Base-by-base conservation (phyloP, 1,140 invertebrate species). In the Drosophila athabasca region DNA sequence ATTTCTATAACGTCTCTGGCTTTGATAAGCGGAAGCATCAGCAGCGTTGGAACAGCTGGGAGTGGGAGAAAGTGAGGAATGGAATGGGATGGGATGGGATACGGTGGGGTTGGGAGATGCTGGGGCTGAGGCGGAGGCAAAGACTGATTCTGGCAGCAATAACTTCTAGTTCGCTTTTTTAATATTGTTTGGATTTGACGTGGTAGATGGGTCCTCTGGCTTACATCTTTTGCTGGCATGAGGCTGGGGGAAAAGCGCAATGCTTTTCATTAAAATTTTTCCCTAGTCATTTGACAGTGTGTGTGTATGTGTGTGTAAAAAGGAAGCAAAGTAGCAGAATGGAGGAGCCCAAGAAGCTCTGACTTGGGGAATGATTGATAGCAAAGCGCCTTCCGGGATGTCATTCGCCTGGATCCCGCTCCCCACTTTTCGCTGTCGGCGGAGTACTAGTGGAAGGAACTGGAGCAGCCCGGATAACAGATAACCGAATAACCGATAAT, bases 121-220 rank as follows among this genome's bases (percentile, higher is more conserved):
- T 31, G 29, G 8, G 6, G 6, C 26, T 44, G 31, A 9, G 31
- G 31, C 31, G 11, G 24, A 19, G 11, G 8, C 31, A 8, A 9
- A 13, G 44, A 35, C 17, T 24, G 22, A 22, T 41, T 35, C 15
- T 39, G 43, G 45, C 45, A 59, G 80, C 76, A 84, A 84, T 84
- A 79, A 79, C 76, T 79, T 85, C 82, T 85, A 85, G 81, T 81
- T 87, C 81, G 60, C 62, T 19, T 76, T 82, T 80, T 87, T 81
- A 85, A 85, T 87, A 85, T 81, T 85, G 77, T 78, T 87, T 69
- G 77, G 45, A 81, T 76, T 69, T 68, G 62, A 68, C 62, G 50
- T 55, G 45, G 52, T 26, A 48, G 7, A 31, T 31, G 31, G 31
- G 31, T 39, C n/a, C n/a, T 22, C 31, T 19, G 11, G 1, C 15